Evolutionary conservation across 1,140 invertebrate species (phyloP), one percentile per base, ranked within the genome.

Genomic region (Pissodes strobi): DNA sequence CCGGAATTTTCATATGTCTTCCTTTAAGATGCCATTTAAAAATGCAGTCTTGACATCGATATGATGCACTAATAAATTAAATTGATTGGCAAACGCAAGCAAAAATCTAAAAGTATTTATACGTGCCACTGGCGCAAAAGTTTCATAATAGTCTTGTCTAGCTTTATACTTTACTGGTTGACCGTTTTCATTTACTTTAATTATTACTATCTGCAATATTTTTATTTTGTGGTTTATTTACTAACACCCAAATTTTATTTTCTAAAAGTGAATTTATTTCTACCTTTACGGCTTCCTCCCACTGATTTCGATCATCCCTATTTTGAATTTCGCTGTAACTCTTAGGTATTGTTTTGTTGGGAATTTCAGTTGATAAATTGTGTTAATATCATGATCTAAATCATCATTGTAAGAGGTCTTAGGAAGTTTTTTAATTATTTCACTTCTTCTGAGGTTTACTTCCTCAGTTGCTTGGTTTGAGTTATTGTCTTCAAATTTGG

Each of bases 1-100:
- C 52, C 22, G 52, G 30, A 6, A 56, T 38, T 15, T 22, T n/a
- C 52, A 38, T 56, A 52, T 52, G 5, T 52, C 27, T 30, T 52
- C 15, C 8, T 52, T 18, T 15, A 37, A 30, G n/a, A 22, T 48
- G 10, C 45, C 45, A 48, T 48, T n/a, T n/a, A n/a, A n/a, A n/a
- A n/a, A n/a, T n/a, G n/a, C n/a, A n/a, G n/a, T n/a, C n/a, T n/a
- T n/a, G n/a, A n/a, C n/a, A n/a, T n/a, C n/a, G n/a, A n/a, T n/a
- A n/a, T n/a, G n/a, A n/a, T n/a, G n/a, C n/a, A 18, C n/a, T 5
- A 30, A 52, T 52, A 52, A 34, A 15, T 52, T 52, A 27, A 18
- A 34, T 10, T 52, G 22, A 52, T 52, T 52, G 13, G 17, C 17
- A 18, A 34, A 1, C 5, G 25, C 25, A 15, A 52, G 2, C 1